Conservation (phyloP, 2,113 vertebrate species). For the Paratilapia polleni region DNA sequence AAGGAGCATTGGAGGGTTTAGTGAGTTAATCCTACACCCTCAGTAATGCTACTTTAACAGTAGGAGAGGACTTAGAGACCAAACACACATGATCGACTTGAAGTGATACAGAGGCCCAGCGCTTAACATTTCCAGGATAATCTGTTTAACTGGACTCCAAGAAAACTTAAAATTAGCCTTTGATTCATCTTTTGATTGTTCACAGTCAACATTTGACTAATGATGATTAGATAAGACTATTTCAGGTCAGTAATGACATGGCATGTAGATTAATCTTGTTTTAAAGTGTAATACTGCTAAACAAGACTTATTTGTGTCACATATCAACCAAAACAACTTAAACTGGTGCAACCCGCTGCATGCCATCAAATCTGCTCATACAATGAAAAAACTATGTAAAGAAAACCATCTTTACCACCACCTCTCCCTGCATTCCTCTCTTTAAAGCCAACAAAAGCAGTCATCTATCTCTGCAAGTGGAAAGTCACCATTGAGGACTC, state of each 20-base stretch:
- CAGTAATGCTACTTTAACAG: slow-evolving; percentile 71
- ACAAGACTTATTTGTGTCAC: neutral
- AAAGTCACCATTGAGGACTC: slow-evolving; percentile 47
- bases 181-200: neutral
- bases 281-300: neutral
- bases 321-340: slow-evolving; percentile 4
- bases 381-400: slow-evolving; percentile 39
- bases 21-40: slow-evolving; percentile 66
- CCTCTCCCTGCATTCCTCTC: slow-evolving; percentile 42
- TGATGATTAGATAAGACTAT: neutral
- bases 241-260: neutral
- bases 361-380: neutral
- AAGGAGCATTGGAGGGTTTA: slow-evolving; percentile 39
- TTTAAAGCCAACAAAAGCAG: slow-evolving; percentile 50
- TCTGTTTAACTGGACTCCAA: slow-evolving; percentile 42
- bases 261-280: neutral
- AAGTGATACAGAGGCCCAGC: slow-evolving; percentile 37
- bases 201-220: neutral
- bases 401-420: slow-evolving; percentile 45
- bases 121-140: slow-evolving; percentile 60
- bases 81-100: slow-evolving; percentile 66
- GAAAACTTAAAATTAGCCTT: slow-evolving; percentile 39
- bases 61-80: slow-evolving; percentile 62
- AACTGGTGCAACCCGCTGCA: neutral
- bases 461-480: slow-evolving; percentile 50